Conservation (phyloP, 35 echinoderm and acorn worm species). For the Anneissia japonica region DNA sequence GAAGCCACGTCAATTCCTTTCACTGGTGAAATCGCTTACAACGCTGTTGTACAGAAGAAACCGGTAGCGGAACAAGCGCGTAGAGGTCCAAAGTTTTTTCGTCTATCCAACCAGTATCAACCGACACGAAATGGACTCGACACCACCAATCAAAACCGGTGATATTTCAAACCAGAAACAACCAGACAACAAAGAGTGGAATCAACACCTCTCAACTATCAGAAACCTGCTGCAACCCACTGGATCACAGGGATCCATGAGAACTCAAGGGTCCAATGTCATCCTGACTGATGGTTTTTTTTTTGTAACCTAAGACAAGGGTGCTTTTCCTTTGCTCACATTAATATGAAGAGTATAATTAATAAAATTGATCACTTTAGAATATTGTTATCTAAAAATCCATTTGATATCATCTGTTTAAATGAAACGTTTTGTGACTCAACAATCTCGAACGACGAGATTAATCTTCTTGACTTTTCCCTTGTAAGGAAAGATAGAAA, state of each 20-base stretch:
- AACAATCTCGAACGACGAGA: slow-evolving; percentile 15
- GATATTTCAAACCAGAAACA: neutral
- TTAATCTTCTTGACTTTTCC: slow-evolving; percentile 17
- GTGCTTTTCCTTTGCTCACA: slow-evolving; percentile 10
- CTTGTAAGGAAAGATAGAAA: slow-evolving; percentile 20
- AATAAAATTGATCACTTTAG: slow-evolving; percentile 12
- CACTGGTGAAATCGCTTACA: neutral
- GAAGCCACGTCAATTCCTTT: neutral
- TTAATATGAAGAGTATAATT: slow-evolving; percentile 10
- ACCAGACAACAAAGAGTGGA: neutral
- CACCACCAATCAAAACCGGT: neutral
- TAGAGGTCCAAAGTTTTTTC: neutral
- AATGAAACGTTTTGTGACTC: slow-evolving; percentile 17
- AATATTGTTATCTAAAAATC: slow-evolving; percentile 14
- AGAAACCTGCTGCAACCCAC: slow-evolving; percentile 6
- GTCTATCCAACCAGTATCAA: neutral
- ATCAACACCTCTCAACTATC: slow-evolving; percentile 5
- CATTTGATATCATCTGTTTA: slow-evolving; percentile 18
- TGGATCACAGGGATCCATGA: too few species aligned
- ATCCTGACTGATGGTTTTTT: slow-evolving; percentile 4
- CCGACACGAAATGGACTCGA: neutral
- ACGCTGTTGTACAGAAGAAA: neutral
- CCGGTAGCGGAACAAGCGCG: neutral
- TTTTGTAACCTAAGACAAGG: neutral
- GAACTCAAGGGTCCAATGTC: neutral